Conservation (phyloP, 2,888 invertebrate species). For the Anorthoa munda region DNA sequence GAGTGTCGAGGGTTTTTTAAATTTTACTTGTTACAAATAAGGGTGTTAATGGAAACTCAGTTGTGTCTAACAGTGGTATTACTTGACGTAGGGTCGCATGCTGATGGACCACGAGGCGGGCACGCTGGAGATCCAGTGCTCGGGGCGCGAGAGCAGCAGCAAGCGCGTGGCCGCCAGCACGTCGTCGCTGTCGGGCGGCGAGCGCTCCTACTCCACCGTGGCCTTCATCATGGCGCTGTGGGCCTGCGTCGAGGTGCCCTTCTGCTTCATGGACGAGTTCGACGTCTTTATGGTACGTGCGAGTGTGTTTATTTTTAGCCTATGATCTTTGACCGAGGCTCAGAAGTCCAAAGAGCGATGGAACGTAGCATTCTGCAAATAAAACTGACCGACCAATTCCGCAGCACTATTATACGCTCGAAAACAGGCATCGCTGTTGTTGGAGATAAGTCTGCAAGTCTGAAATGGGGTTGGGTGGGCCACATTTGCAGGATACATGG, state of each 20-base stretch:
- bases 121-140: constrained; percentile 78
- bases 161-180: constrained; percentile 78
- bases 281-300: constrained; percentile 96
- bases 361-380: too few relatives aligned
- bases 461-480: too few relatives aligned
- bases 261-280: constrained; percentile 98
- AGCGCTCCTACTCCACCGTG: constrained; percentile 98
- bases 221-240: constrained; percentile 98
- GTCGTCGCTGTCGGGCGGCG: constrained; percentile 97
- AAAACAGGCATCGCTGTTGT: too few relatives aligned
- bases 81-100: constrained; percentile 87
- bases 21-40: too few relatives aligned
- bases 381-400: too few relatives aligned
- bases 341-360: too few relatives aligned
- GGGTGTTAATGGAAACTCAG: neutral
- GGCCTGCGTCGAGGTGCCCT: constrained; percentile 97
- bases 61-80: neutral
- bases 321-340: too few relatives aligned
- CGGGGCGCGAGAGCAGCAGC: constrained; percentile 76
- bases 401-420: too few relatives aligned
- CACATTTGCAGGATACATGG: too few relatives aligned
- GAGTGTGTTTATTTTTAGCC: too few relatives aligned
- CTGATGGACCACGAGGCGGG: constrained; percentile 83
- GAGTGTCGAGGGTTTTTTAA: too few relatives aligned
- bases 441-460: too few relatives aligned